Evolutionary conservation across 2,797 vertebrate genomes (phyloP).

Genomic region (Brotula barbata): DNA sequence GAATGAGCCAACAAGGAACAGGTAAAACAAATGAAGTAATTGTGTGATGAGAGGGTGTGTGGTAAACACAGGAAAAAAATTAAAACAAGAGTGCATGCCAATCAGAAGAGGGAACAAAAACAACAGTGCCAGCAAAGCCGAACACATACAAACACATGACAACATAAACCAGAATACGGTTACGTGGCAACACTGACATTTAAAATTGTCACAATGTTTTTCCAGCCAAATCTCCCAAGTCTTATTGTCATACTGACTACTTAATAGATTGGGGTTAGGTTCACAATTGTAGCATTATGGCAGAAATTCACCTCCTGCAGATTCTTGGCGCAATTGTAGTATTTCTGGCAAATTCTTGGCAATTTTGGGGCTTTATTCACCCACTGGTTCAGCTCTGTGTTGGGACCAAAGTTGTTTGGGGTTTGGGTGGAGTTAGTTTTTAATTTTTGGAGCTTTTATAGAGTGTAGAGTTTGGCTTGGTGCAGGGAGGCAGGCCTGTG

Average conservation of each 20-base stretch:
- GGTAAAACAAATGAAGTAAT: no score
- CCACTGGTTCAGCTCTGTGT: neutral
- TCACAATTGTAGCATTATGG: neutral
- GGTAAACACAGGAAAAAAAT: no score
- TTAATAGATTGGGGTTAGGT: neutral
- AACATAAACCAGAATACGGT: no score
- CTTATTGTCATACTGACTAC: conserved; percentile 9
- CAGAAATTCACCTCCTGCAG: no score
- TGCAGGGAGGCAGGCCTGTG: no score
- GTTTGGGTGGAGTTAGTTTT: conserved; percentile 3
- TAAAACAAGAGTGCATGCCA: no score
- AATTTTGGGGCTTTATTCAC: neutral
- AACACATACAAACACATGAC: no score
- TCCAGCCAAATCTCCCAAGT: conserved; percentile 16
- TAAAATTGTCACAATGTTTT: conserved; percentile 33
- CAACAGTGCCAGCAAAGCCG: no score
- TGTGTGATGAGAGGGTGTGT: no score
- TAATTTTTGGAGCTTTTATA: neutral
- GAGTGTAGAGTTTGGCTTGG: no score
- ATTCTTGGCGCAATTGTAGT: neutral
- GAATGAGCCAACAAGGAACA: no score
- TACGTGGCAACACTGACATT: conserved; percentile 36
- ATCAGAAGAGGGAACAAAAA: no score
- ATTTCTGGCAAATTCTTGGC: conserved; percentile 9
- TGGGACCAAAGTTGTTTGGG: neutral